A percentile compares a stretch with the other conserved stretches of the same genome.
Evolutionary conservation across 2,888 invertebrate species (phyloP).

Genomic region (Nephrotoma guestfalica): DNA sequence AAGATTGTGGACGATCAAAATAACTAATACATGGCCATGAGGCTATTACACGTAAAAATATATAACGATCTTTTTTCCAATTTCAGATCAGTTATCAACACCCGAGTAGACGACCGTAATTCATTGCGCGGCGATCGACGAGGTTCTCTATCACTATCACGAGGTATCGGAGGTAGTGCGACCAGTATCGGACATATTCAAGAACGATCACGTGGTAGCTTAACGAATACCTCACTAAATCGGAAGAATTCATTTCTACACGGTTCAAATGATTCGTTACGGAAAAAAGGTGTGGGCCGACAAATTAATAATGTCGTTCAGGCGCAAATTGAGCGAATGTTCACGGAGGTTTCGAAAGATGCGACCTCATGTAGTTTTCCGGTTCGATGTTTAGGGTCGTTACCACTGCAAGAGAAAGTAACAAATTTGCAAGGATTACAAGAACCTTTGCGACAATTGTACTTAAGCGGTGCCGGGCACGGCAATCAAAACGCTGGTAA

Average conservation of each 20-base stretch:
- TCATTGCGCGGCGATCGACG: slow-evolving; percentile 11
- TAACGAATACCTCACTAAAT: neutral
- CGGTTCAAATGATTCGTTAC: neutral
- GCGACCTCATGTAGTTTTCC: slow-evolving; percentile 46
- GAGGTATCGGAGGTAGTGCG: neutral
- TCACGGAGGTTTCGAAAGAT: slow-evolving; percentile 54
- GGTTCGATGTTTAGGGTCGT: slow-evolving; percentile 71
- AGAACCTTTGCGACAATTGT: slow-evolving; percentile 59
- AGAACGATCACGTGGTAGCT: neutral
- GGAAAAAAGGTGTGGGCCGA: slow-evolving; percentile 19
- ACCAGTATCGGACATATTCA: neutral
- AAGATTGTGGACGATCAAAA: neutral
- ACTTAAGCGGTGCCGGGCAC: slow-evolving; percentile 32
- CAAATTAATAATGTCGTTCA: slow-evolving; percentile 59
- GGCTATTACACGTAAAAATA: neutral
- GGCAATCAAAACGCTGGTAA: slow-evolving; percentile 24
- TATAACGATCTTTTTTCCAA: neutral
- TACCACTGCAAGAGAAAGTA: slow-evolving; percentile 62
- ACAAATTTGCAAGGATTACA: slow-evolving; percentile 73
- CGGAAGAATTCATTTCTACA: neutral
- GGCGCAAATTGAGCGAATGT: slow-evolving; percentile 75
- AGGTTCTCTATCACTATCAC: slow-evolving; percentile 18
- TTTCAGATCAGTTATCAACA: slow-evolving; percentile 27
- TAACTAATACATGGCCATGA: neutral
- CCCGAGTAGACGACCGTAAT: slow-evolving; percentile 29